A percentile compares a stretch with the other conserved stretches of the same genome.
These are phyloP conservation scores for Loris lydekkerianus DNA, from an alignment of 2,797 vertebrate genomes.

Conservation along the genomic window DNA sequence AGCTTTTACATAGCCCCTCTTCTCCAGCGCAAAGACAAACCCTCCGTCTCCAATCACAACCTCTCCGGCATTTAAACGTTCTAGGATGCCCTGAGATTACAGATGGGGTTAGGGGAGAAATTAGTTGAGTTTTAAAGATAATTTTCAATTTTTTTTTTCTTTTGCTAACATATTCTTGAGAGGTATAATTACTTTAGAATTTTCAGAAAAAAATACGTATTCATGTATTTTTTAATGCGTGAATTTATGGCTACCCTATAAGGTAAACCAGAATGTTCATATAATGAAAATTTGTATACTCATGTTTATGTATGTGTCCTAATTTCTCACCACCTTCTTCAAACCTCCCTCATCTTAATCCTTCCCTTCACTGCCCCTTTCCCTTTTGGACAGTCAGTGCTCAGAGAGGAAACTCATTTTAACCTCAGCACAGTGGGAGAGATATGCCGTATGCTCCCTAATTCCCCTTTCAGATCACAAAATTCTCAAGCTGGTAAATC, in stretches of 20 bases:
- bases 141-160: conserved; percentile 24
- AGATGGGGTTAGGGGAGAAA: not conserved
- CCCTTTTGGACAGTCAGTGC: not conserved
- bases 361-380: not conserved
- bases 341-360: not conserved
- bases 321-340: not conserved
- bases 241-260: not conserved
- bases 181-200: conserved; percentile 39
- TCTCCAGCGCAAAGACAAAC: conserved; percentile 97
- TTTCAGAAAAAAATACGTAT: not conserved
- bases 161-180: conserved; percentile 21
- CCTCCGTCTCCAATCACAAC: conserved; percentile 98
- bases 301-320: not conserved
- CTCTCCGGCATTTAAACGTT: conserved; percentile 94
- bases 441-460: not conserved
- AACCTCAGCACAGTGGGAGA: not conserved
- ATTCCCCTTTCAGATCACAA: not conserved
- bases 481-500: not conserved
- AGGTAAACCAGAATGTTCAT: conserved; percentile 1
- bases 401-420: not conserved
- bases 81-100: conserved; percentile 92
- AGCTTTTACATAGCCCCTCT: conserved; percentile 97
- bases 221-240: not conserved
- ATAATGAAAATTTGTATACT: not conserved
- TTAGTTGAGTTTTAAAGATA: conserved; percentile 19